phyloP scores from a whole-genome alignment of 2,113 vertebrate genomes.

The Corynorhinus townsendii region DNA sequence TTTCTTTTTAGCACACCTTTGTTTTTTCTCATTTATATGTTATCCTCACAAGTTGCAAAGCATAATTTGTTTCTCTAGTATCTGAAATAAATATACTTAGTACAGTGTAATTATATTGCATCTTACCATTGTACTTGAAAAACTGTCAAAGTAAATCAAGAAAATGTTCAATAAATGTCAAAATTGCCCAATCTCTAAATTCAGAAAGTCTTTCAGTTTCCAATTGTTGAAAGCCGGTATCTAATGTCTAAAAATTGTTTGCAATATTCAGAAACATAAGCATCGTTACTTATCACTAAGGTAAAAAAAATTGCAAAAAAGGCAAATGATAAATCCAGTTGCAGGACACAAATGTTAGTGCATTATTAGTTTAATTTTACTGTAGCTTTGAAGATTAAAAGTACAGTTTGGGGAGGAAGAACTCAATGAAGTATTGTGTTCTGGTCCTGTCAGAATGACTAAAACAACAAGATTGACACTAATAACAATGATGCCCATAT shows the following conservation, averaged over 20 bases:
- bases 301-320: neutral
- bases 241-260: neutral
- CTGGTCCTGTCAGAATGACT: neutral
- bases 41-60: neutral
- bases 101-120: neutral
- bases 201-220: neutral
- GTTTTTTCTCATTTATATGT: neutral
- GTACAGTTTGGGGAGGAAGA: neutral
- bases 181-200: neutral
- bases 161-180: neutral
- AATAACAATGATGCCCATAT: neutral
- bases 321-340: neutral
- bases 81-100: neutral
- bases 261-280: neutral
- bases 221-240: neutral
- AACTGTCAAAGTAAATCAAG: neutral
- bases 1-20: slow-evolving; percentile 15
- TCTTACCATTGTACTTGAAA: neutral
- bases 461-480: neutral
- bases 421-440: neutral
- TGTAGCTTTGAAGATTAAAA: neutral
- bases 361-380: neutral
- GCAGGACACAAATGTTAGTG: neutral
- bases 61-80: neutral
- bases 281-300: neutral